Percentiles rank a stretch among this genome's conserved stretches.
Conservation (phyloP, 2,113 vertebrate genomes). For the Protobothrops mucrosquamatus region DNA sequence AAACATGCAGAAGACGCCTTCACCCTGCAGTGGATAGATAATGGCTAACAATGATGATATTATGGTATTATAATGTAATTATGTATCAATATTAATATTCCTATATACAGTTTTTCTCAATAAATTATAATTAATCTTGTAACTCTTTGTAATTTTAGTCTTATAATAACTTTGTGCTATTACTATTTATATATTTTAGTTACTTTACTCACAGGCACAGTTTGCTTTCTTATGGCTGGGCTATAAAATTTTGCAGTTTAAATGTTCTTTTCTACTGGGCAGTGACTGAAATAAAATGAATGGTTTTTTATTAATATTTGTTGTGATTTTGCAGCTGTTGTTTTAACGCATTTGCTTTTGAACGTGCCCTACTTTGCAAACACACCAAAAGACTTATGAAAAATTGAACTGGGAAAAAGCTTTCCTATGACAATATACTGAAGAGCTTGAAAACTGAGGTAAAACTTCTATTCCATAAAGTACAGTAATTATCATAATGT, state of each 20-base stretch:
- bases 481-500: neutral
- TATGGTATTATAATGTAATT: neutral
- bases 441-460: neutral
- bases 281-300: neutral
- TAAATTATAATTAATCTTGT: neutral
- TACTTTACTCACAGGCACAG: neutral
- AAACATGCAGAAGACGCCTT: too few species aligned
- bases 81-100: neutral
- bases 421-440: neutral
- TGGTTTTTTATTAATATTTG: neutral
- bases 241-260: neutral
- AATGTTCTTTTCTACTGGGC: neutral
- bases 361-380: neutral
- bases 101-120: neutral
- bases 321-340: neutral
- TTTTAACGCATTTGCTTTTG: neutral
- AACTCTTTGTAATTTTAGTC: neutral
- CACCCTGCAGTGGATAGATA: too few species aligned
- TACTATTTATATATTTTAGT: neutral
- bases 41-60: neutral
- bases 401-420: neutral
- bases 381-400: neutral
- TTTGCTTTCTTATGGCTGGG: neutral
- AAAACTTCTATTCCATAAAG: neutral
- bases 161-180: neutral